These are phyloP conservation scores for Cherax quadricarinatus DNA, from an alignment of 1,140 invertebrate species.

Conservation along the genomic window DNA sequence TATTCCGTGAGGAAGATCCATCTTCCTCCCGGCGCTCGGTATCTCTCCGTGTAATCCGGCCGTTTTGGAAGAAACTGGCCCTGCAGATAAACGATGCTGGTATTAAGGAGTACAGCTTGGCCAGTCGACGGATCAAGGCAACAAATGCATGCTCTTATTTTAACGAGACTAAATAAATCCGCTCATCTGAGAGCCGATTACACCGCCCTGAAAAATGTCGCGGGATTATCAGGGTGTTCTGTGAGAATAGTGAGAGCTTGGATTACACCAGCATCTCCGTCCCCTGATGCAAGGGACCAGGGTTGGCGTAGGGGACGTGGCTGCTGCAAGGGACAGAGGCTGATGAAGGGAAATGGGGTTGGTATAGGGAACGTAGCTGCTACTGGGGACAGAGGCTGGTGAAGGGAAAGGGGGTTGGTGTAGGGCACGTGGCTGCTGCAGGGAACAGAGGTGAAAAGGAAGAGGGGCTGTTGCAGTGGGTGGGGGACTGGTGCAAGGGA, in stretches of 20 bases:
- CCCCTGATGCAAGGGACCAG: not conserved
- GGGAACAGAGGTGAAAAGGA: too few relatives aligned
- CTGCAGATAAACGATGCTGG: not conserved
- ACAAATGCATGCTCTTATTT: not conserved
- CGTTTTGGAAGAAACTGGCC: not conserved
- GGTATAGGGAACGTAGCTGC: too few relatives aligned
- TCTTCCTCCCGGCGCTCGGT: not conserved
- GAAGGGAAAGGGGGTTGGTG: too few relatives aligned
- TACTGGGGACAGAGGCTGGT: too few relatives aligned
- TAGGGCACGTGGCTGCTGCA: too few relatives aligned
- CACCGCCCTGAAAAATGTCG: not conserved
- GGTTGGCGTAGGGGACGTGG: not conserved
- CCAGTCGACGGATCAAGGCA: not conserved
- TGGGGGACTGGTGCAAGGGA: too few relatives aligned
- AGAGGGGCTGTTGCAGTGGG: too few relatives aligned
- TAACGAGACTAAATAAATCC: not conserved
- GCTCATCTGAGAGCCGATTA: not conserved
- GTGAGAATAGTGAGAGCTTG: not conserved
- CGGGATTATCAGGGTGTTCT: not conserved
- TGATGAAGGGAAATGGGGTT: too few relatives aligned
- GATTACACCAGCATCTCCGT: not conserved
- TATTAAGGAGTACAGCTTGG: not conserved
- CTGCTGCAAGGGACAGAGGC: too few relatives aligned
- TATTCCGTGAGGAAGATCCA: not conserved
- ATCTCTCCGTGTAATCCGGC: not conserved